Percentiles rank a stretch among this genome's conserved stretches.
Evolutionary conservation across 2,888 invertebrate genomes (phyloP).

Genomic region (Cantharis rufa): DNA sequence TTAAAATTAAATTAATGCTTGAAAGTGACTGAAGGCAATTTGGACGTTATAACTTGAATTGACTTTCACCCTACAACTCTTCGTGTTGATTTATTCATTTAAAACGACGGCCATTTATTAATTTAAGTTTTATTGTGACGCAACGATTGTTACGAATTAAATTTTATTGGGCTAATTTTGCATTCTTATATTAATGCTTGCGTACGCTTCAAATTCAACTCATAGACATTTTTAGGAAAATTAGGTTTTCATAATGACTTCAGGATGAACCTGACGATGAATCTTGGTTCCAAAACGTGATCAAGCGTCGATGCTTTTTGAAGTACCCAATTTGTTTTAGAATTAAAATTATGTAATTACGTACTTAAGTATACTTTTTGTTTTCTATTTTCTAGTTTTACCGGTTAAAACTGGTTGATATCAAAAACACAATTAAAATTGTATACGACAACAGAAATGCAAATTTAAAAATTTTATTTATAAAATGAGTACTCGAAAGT

Average conservation of each 20-base stretch:
- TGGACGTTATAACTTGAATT: background rate
- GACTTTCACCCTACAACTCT: background rate
- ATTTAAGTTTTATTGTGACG: slow-evolving; percentile 13
- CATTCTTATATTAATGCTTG: background rate
- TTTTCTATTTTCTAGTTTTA: background rate
- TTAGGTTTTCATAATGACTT: too few relatives aligned
- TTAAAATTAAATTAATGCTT: background rate
- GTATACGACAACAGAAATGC: background rate
- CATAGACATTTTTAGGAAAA: background rate
- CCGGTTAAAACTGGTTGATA: background rate
- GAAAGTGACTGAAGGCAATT: background rate
- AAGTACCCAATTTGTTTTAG: background rate
- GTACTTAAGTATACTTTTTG: too few relatives aligned
- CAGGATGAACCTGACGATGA: too few relatives aligned
- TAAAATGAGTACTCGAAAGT: background rate
- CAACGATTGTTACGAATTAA: background rate
- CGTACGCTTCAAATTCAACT: background rate
- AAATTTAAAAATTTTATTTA: background rate
- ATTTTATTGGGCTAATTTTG: background rate
- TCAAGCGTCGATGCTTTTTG: too few relatives aligned
- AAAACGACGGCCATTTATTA: slow-evolving; percentile 20
- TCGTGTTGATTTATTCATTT: background rate
- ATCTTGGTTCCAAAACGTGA: too few relatives aligned
- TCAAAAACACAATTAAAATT: background rate
- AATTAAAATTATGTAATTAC: background rate